These are phyloP conservation scores for Calcarius ornatus DNA, from an alignment of 2,113 vertebrate species.

Conservation along the genomic window DNA sequence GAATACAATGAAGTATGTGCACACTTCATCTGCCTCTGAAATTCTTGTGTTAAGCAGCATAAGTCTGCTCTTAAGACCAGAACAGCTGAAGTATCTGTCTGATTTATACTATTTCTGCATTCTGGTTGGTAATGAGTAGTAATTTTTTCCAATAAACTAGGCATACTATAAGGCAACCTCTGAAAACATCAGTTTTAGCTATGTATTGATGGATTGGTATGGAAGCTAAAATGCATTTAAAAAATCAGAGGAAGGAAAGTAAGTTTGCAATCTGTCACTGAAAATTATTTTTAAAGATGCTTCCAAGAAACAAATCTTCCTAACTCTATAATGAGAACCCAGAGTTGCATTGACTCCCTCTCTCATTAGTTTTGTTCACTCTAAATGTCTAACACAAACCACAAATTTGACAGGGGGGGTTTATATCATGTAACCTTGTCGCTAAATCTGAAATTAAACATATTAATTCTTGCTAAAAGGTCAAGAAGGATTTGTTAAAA, in stretches of 20 bases:
- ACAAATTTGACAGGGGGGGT: background rate
- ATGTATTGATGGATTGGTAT: background rate
- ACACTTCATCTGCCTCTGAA: background rate
- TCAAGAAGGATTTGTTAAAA: background rate
- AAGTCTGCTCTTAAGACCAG: background rate
- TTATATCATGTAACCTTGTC: background rate
- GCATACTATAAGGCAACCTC: background rate
- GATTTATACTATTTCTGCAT: background rate
- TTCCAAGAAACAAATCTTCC: conserved; percentile 16
- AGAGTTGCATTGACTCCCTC: background rate
- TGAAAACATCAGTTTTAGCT: background rate
- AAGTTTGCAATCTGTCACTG: background rate
- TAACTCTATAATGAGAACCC: background rate
- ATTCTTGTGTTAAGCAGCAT: background rate
- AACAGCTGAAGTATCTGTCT: background rate
- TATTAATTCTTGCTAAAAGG: background rate
- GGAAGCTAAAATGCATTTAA: background rate
- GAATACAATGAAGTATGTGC: background rate
- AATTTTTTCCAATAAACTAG: background rate
- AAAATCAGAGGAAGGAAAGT: background rate
- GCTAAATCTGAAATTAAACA: background rate
- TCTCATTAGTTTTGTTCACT: background rate
- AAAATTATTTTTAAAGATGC: background rate
- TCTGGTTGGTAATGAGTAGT: background rate
- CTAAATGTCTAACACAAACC: background rate